phyloP scores from a whole-genome alignment of 1,140 invertebrate genomes.

The Leptoteleia sp. region DNA sequence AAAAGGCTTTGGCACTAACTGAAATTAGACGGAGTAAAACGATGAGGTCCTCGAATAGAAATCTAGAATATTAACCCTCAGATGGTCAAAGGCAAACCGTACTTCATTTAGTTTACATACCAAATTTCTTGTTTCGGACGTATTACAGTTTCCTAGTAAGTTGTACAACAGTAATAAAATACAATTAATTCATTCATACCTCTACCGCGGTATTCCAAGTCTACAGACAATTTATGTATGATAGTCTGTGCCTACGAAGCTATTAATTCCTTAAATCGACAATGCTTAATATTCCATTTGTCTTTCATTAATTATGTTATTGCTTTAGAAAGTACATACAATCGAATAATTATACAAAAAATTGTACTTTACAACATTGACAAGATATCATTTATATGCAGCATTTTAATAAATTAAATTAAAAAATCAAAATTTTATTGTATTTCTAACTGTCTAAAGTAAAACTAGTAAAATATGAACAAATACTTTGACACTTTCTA shows the following conservation, averaged over 20 bases:
- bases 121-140: constrained; percentile 36
- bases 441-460: no score
- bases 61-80: constrained; percentile 36
- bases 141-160: constrained; percentile 14
- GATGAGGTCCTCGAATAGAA: constrained; percentile 5
- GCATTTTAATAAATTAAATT: no score
- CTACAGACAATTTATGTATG: constrained; percentile 14
- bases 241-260: constrained; percentile 12
- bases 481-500: no score
- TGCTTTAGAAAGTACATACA: neutral
- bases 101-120: constrained; percentile 52
- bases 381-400: no score
- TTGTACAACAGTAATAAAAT: constrained; percentile 47
- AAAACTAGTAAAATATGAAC: no score
- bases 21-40: constrained; percentile 11
- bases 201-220: neutral
- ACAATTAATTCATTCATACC: constrained; percentile 50
- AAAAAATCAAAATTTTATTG: no score
- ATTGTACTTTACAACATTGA: no score
- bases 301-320: neutral
- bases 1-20: neutral
- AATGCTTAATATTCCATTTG: constrained; percentile 7
- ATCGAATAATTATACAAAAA: no score
- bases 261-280: constrained; percentile 34
- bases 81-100: constrained; percentile 35